Conservation (phyloP, 1,140 invertebrate species). For the Uloborus diversus region DNA sequence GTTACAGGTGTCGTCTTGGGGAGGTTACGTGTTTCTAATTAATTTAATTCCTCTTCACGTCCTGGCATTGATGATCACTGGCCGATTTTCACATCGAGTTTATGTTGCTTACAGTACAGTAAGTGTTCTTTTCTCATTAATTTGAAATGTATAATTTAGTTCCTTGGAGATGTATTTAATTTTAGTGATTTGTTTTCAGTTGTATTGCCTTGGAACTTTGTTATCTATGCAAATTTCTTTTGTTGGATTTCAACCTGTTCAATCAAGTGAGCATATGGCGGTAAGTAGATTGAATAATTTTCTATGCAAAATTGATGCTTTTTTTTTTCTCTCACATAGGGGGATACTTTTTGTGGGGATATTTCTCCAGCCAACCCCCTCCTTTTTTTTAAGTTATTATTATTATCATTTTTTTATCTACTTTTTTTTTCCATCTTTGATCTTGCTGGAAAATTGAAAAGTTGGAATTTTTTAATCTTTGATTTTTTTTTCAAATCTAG, state of each 20-base stretch:
- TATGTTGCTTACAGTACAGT: constrained; percentile 93
- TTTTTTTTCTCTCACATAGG: too few relatives aligned
- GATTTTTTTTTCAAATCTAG: too few relatives aligned
- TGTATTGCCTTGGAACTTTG: constrained; percentile 94
- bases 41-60: constrained; percentile 98
- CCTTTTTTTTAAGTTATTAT: too few relatives aligned
- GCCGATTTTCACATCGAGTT: constrained; percentile 91
- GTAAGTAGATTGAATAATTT: constrained; percentile 78
- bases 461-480: too few relatives aligned
- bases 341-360: too few relatives aligned
- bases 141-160: neutral
- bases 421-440: neutral
- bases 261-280: constrained; percentile 98
- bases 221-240: constrained; percentile 99
- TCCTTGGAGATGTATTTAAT: too few relatives aligned
- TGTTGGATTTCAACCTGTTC: constrained; percentile 97
- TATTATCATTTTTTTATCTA: too few relatives aligned
- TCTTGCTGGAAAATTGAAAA: too few relatives aligned
- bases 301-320: too few relatives aligned
- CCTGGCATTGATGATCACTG: constrained; percentile 90
- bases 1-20: constrained; percentile 92
- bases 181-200: constrained; percentile 61
- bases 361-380: too few relatives aligned
- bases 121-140: constrained; percentile 56
- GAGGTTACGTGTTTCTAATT: constrained; percentile 97